These are phyloP conservation scores for Spodoptera picta DNA, from an alignment of 2,888 invertebrate species.

Conservation along the genomic window DNA sequence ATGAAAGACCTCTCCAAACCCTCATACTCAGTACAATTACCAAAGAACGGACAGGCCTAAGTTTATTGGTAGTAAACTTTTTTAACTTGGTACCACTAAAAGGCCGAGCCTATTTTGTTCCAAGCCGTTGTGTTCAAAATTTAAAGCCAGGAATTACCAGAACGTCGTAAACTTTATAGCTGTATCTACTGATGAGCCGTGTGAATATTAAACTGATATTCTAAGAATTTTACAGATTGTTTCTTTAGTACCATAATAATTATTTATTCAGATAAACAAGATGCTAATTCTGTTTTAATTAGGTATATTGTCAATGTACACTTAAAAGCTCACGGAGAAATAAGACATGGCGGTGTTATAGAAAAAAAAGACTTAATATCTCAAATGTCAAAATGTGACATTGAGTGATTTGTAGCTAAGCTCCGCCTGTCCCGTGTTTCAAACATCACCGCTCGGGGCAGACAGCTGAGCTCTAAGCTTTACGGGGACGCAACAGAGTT, in stretches of 20 bases:
- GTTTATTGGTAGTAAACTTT: constrained; percentile 60
- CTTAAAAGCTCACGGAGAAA: constrained; percentile 67
- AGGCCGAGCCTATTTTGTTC: constrained; percentile 63
- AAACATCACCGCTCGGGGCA: constrained; percentile 88
- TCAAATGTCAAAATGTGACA: constrained; percentile 89
- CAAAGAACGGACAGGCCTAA: constrained; percentile 51
- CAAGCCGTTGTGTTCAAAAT: constrained; percentile 69
- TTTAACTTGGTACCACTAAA: constrained; percentile 64
- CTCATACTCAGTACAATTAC: constrained; percentile 33
- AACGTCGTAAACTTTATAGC: constrained; percentile 80
- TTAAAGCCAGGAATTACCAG: constrained; percentile 74
- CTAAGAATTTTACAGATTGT: constrained; percentile 34
- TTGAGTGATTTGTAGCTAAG: constrained; percentile 90
- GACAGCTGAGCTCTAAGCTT: constrained; percentile 88
- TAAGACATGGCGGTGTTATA: constrained; percentile 86
- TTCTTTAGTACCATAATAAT: constrained; percentile 3
- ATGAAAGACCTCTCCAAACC: constrained; percentile 60
- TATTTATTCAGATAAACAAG: constrained; percentile 17
- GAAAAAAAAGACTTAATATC: constrained; percentile 89
- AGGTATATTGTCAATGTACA: constrained; percentile 37
- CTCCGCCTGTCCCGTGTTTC: constrained; percentile 90
- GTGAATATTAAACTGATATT: constrained; percentile 75
- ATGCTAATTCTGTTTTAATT: constrained; percentile 41
- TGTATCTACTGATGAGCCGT: constrained; percentile 75
- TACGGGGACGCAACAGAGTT: constrained; percentile 79